Evolutionary conservation across 1,140 invertebrate species (phyloP).

Genomic region (Atopsyche davidsoni): DNA sequence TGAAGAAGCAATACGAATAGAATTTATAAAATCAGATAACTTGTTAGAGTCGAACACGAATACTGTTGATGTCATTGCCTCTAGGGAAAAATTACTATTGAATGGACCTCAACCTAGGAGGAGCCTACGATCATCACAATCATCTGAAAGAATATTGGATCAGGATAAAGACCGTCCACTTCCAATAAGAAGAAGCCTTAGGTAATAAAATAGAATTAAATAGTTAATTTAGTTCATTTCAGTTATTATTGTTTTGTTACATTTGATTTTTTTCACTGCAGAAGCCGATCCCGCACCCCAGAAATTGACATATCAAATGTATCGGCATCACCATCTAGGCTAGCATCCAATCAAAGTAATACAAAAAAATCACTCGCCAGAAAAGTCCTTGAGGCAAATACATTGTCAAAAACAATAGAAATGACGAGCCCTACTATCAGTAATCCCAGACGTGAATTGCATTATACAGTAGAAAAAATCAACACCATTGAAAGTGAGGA

Average conservation of each 20-base stretch:
- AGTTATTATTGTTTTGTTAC: conserved; percentile 1
- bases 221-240: background rate
- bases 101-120: conserved; percentile 9
- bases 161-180: background rate
- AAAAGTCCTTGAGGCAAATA: conserved; percentile 41
- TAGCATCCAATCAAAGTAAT: conserved; percentile 32
- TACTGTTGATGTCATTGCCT: no score
- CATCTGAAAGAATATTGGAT: conserved; percentile 7
- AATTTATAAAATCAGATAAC: no score
- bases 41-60: no score
- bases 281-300: conserved; percentile 38
- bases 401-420: conserved; percentile 35
- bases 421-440: background rate
- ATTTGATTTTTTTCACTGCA: conserved; percentile 31
- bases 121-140: conserved; percentile 10
- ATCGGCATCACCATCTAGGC: conserved; percentile 5
- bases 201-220: conserved; percentile 6
- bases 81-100: no score
- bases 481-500: no score
- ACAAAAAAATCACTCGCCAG: conserved; percentile 39
- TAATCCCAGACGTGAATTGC: background rate
- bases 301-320: conserved; percentile 29
- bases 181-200: conserved; percentile 6
- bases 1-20: no score
- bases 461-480: no score